phyloP scores from a whole-genome alignment of 2,888 invertebrate genomes.

The Aquatica leii region DNA sequence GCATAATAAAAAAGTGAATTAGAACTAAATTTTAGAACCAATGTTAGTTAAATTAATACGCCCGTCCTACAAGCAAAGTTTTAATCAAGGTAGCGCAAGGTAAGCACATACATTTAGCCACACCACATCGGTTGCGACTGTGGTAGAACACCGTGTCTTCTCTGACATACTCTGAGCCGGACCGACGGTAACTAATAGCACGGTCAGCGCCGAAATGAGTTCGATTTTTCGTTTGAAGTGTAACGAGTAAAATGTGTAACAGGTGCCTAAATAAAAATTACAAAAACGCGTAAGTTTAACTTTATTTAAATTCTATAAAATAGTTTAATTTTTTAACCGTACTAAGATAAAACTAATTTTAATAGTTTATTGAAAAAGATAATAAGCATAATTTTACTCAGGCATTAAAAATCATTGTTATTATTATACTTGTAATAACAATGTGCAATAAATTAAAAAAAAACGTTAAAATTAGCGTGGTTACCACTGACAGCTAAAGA shows the following conservation, averaged over 20 bases:
- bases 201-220: constrained; percentile 51
- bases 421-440: too few relatives aligned
- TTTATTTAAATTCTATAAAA: too few relatives aligned
- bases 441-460: too few relatives aligned
- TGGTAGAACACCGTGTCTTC: constrained; percentile 44
- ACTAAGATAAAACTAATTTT: too few relatives aligned
- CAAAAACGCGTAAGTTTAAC: too few relatives aligned
- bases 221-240: constrained; percentile 27
- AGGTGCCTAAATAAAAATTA: constrained; percentile 11
- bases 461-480: too few relatives aligned
- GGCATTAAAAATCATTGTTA: too few relatives aligned
- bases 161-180: constrained; percentile 52
- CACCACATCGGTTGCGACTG: constrained; percentile 24
- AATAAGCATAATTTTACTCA: too few relatives aligned
- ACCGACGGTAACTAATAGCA: constrained; percentile 39
- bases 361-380: too few relatives aligned
- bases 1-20: background rate
- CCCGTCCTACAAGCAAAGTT: constrained; percentile 10
- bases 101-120: constrained; percentile 20
- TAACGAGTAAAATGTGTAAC: constrained; percentile 26
- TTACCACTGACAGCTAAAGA: too few relatives aligned
- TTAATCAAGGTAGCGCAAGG: constrained; percentile 35
- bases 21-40: constrained; percentile 13
- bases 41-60: too few relatives aligned
- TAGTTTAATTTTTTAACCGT: too few relatives aligned